Base-by-base conservation (phyloP, 1,140 invertebrate genomes). In the Pogonomyrmex barbatus region DNA sequence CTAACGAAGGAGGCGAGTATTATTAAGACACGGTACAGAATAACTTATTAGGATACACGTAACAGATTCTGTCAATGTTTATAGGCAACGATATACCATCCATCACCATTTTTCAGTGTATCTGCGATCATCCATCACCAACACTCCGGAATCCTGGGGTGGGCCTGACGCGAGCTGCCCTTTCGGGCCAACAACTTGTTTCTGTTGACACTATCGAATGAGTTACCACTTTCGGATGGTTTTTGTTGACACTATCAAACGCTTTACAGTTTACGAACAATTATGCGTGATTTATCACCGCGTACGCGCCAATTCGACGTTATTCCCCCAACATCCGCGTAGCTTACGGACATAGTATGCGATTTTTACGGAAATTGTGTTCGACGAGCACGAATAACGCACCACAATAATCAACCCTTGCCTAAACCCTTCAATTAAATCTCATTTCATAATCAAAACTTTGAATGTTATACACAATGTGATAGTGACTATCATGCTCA, bases 21-120 rank as follows among this genome's bases (percentile, higher is more conserved):
- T 83, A 83, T 83, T 83, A 83, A 83, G 79, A 90, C 87, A 79
- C 87, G 33, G 77, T 62, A 81, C 42, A 56, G 77, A 75, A 90
- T 90, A 90, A 91, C 88, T 84, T 88, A 91, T 91, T 88, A 88
- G 88, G 86, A 91, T 90, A 87, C 87, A 71, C 82, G 77, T 91
- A 91, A 91, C 91, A 89, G 88, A 92, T 92, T 91, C 89, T 90
- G 86, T 91, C 86, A 85, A 91, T 92, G 91, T 92, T 92, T 91
- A 90, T 91, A 89, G 91, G 88, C 73, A 75, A 85, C 85, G 85
- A 89, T 87, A 91, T 91, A 88, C 89, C 88, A 92, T 92, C 91
- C 91, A 92, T 92, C 91, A 92, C 91, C 91, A 92, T 92, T 91
- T 92, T 92, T 92, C 91, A 91, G 89, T 90, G 91, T 92, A 89